Percentiles rank a stretch among this genome's conserved stretches.
These are phyloP conservation scores for Sus scrofa DNA, from an alignment of 2,113 vertebrate species.

Conservation along the genomic window DNA sequence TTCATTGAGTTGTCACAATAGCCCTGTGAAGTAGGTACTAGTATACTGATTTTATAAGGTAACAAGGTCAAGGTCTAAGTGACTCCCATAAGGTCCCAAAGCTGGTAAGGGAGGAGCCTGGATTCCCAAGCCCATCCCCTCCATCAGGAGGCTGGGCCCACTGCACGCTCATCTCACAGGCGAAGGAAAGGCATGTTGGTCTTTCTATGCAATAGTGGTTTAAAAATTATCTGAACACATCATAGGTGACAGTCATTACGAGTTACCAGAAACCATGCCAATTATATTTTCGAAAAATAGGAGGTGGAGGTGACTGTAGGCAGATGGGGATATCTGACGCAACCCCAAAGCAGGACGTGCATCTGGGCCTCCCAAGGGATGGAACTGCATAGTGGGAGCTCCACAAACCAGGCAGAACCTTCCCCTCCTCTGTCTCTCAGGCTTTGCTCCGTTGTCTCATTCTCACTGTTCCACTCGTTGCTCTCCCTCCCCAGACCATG, in stretches of 20 bases:
- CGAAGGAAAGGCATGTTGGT: not conserved
- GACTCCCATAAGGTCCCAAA: not conserved
- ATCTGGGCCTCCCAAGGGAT: not conserved
- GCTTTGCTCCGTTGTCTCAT: fast-evolving
- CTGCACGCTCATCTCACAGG: not conserved
- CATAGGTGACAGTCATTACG: not conserved
- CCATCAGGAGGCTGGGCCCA: not conserved
- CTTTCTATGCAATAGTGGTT: not conserved
- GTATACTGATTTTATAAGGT: not conserved
- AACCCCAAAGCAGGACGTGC: not conserved
- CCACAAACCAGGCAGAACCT: not conserved
- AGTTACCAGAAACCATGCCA: not conserved
- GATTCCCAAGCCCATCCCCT: not conserved
- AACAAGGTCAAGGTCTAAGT: slow-evolving; percentile 4
- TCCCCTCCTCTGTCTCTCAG: not conserved
- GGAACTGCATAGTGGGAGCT: not conserved
- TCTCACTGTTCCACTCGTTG: not conserved
- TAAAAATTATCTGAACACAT: not conserved
- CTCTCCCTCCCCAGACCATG: not conserved
- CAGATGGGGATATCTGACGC: not conserved
- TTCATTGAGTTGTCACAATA: not conserved
- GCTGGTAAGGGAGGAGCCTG: not conserved
- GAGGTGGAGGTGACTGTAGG: not conserved
- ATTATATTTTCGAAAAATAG: not conserved
- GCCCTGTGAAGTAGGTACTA: not conserved